Base-by-base conservation (phyloP, 2,797 vertebrate species). In the Euphonia xanthogaster region DNA sequence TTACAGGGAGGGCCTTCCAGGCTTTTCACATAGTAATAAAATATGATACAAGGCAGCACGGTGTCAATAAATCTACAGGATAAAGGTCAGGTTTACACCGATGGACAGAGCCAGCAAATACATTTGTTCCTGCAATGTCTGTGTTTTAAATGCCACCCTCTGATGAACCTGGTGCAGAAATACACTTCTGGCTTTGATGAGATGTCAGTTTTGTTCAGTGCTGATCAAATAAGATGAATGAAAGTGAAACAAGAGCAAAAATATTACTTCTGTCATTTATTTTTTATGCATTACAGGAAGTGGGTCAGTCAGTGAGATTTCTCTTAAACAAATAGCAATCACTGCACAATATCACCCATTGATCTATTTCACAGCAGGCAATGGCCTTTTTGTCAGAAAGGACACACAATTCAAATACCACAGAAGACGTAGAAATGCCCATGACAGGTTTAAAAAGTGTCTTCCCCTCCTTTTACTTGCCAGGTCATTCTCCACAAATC, bases 211-310 rank as follows among this genome's bases (percentile, higher is more conserved):
- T 96, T 96, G 96, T 97, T 98, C 98, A 98, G 97, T 78, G 82
- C 96, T 98, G 98, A 98, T 98, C 98, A 98, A 98, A 98, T 98
- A 97, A 96, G 97, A 98, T 97, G 97, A 98, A 98, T 97, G 97
- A 95, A 98, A 98, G 97, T 88, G 97, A 97, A 98, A 97, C 96
- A 97, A 97, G 97, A 98, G 97, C 97, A 97, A 96, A 98, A 98
- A 97, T 97, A 97, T 97, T 96, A 97, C 97, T 97, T 97, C 96
- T 98, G 97, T 98, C 97, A 94, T 97, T 97, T 97, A 93, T 96
- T 92, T 88, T 84, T 97, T 93, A 91, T 97, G 96, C 91, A 89
- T 97, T 97, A 93, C 93, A 97, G 94, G 94, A 98, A 98, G 88
- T 96, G 96, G 97, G 97, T 97, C 97, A 97, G 96, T 94, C 15